Conservation (phyloP, 2,888 invertebrate genomes). For the Ophraella communa region DNA sequence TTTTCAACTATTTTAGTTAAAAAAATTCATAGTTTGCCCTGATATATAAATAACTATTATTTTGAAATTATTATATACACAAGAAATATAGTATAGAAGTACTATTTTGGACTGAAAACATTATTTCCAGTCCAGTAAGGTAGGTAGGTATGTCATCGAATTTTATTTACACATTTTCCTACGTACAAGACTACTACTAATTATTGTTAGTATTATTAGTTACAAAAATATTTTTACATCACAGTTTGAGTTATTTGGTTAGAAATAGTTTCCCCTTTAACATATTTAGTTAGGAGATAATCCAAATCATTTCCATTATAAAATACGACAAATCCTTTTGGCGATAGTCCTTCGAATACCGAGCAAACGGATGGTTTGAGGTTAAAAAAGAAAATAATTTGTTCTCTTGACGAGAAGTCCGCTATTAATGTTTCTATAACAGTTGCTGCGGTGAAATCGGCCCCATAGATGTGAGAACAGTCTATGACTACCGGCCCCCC, state of each 20-base stretch:
- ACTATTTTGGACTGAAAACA: no score
- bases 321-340: conserved; percentile 77
- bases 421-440: conserved; percentile 77
- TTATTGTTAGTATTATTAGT: no score
- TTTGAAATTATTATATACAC: no score
- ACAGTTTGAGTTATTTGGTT: background rate
- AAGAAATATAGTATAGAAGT: no score
- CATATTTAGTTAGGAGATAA: conserved; percentile 62
- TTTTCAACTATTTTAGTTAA: no score
- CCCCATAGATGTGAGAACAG: conserved; percentile 86
- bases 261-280: conserved; percentile 11
- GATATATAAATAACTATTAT: no score
- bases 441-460: conserved; percentile 86
- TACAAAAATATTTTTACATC: background rate
- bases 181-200: no score
- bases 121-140: no score
- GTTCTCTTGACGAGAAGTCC: conserved; percentile 75
- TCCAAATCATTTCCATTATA: conserved; percentile 79
- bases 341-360: conserved; percentile 79
- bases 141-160: no score
- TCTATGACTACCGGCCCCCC: conserved; percentile 82
- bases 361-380: conserved; percentile 84
- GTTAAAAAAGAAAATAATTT: conserved; percentile 82
- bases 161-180: no score
- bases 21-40: no score